Percentiles rank a stretch among this genome's conserved stretches.
These are phyloP conservation scores for Zootoca vivipara DNA, from an alignment of 2,113 vertebrate species.

Conservation along the genomic window DNA sequence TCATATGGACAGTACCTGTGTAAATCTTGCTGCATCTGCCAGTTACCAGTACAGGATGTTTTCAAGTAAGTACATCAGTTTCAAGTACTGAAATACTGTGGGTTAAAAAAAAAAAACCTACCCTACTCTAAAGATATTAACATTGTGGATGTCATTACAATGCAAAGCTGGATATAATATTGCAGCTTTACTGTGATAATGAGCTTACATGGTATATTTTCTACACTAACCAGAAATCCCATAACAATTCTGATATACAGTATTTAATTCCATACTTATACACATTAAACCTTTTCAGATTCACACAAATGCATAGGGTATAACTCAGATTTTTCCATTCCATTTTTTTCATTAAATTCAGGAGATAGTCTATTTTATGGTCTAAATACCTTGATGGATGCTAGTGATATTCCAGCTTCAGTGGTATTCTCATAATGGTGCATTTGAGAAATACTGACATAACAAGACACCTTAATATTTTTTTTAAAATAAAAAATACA, in stretches of 20 bases:
- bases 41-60: not conserved
- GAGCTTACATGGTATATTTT: not conserved
- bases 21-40: not conserved
- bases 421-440: not conserved
- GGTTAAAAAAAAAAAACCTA: too few species aligned
- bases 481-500: not conserved
- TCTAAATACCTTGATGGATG: not conserved
- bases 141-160: not conserved
- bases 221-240: not conserved
- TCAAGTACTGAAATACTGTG: not conserved
- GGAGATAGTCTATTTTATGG: not conserved
- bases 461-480: not conserved
- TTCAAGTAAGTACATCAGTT: not conserved
- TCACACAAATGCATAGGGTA: not conserved
- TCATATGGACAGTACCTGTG: not conserved
- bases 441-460: not conserved
- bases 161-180: not conserved
- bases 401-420: not conserved
- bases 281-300: not conserved
- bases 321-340: not conserved
- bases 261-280: not conserved
- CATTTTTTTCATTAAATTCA: slow-evolving; percentile 8
- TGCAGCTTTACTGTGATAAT: not conserved
- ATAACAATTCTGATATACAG: not conserved
- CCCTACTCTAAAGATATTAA: not conserved